Conservation (phyloP, 2,888 invertebrate genomes). For the Philhelius pedissequus region DNA sequence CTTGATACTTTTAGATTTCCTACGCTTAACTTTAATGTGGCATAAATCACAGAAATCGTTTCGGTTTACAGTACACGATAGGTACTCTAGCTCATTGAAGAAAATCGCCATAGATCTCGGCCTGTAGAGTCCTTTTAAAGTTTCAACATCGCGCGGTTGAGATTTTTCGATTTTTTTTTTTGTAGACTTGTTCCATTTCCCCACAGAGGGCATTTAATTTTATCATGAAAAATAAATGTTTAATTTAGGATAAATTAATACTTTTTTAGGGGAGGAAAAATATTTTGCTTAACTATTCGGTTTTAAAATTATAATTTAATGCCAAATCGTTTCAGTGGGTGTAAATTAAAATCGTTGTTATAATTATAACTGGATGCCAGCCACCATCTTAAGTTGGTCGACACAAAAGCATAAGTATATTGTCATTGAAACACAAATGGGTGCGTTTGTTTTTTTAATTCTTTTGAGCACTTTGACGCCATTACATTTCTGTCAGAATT, state of each 20-base stretch:
- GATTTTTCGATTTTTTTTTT: neutral
- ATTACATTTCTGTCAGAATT: too few relatives aligned
- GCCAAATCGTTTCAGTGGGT: neutral
- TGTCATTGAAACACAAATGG: too few relatives aligned
- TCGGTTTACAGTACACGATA: too few relatives aligned
- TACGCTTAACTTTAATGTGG: neutral
- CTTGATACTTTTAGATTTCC: neutral
- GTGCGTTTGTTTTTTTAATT: too few relatives aligned
- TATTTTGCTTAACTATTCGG: neutral
- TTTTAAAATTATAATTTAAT: neutral
- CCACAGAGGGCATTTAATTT: constrained; percentile 7
- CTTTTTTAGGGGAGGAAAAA: neutral
- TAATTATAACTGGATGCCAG: neutral
- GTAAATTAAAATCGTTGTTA: neutral
- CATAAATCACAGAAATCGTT: constrained; percentile 1
- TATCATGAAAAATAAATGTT: neutral
- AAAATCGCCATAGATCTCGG: neutral
- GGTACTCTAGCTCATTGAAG: too few relatives aligned
- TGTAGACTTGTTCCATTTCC: neutral
- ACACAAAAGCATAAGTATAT: too few relatives aligned
- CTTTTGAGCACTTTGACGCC: too few relatives aligned
- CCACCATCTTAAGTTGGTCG: too few relatives aligned
- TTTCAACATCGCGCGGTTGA: neutral
- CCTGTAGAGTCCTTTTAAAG: neutral
- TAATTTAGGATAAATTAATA: neutral